Evolutionary conservation across 2,797 vertebrate species (phyloP).

Genomic region (Lophotriccus pileatus): DNA sequence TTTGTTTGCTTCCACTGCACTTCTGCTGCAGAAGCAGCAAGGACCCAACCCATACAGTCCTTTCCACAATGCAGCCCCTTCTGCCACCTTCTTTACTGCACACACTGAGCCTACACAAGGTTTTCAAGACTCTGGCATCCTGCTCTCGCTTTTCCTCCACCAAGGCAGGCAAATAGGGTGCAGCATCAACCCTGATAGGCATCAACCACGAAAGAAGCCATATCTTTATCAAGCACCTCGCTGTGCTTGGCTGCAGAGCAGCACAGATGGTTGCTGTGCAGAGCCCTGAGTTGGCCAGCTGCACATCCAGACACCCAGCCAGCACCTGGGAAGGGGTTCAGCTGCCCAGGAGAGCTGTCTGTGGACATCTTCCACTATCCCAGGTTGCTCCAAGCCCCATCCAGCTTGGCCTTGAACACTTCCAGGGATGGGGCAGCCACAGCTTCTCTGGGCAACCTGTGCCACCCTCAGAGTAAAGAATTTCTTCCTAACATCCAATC

Average conservation of each 20-base stretch:
- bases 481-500: background rate
- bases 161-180: background rate
- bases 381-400: background rate
- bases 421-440: background rate
- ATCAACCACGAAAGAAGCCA: background rate
- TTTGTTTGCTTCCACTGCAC: background rate
- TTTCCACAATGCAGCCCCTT: background rate
- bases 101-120: background rate
- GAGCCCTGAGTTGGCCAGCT: background rate
- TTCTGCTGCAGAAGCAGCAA: background rate
- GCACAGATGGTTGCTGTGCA: background rate
- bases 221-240: background rate
- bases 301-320: background rate
- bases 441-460: background rate
- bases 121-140: slow-evolving; percentile 12
- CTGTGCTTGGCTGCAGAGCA: background rate
- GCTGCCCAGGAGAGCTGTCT: background rate
- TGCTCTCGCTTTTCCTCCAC: background rate
- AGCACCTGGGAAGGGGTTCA: background rate
- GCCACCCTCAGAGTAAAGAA: background rate
- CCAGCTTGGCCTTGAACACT: background rate
- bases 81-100: background rate
- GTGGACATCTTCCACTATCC: background rate
- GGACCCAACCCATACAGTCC: too few species aligned
- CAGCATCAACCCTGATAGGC: background rate